Evolutionary conservation across 1,140 invertebrate species (phyloP).

Genomic region (Eupristina koningsbergeri): DNA sequence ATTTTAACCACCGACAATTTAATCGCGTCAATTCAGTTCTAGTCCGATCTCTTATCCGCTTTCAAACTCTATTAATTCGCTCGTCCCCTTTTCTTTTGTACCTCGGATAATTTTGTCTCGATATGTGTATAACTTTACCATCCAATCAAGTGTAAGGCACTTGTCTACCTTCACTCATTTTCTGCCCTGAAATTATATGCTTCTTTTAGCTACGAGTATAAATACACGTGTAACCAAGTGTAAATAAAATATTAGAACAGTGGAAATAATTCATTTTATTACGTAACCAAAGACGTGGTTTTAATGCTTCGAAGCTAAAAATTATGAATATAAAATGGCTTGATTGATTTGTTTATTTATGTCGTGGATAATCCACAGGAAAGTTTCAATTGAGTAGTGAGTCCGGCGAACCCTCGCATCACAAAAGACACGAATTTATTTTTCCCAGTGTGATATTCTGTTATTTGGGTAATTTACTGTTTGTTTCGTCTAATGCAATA

Average conservation of each 20-base stretch:
- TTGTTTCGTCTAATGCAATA: neutral
- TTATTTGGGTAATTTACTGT: slow-evolving; percentile 18
- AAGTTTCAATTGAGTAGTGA: neutral
- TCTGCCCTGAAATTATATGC: slow-evolving; percentile 8
- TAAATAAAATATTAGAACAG: neutral
- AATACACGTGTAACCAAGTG: neutral
- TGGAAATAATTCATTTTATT: neutral
- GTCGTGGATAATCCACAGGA: neutral
- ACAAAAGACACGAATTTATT: neutral
- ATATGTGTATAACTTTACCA: neutral
- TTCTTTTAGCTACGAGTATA: neutral
- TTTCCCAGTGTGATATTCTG: neutral
- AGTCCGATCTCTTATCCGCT: neutral
- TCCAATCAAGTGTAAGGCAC: neutral
- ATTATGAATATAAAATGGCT: neutral
- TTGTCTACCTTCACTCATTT: slow-evolving; percentile 19
- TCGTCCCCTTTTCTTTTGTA: neutral
- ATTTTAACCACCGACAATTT: slow-evolving; percentile 33
- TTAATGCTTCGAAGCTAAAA: neutral
- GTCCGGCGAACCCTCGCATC: neutral
- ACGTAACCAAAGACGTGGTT: neutral
- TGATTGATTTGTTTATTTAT: slow-evolving; percentile 18
- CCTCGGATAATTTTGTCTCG: neutral
- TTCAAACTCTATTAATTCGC: neutral
- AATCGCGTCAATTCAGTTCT: slow-evolving; percentile 12